Base-by-base conservation (phyloP, 2,797 vertebrate genomes). In the Diceros bicornis region DNA sequence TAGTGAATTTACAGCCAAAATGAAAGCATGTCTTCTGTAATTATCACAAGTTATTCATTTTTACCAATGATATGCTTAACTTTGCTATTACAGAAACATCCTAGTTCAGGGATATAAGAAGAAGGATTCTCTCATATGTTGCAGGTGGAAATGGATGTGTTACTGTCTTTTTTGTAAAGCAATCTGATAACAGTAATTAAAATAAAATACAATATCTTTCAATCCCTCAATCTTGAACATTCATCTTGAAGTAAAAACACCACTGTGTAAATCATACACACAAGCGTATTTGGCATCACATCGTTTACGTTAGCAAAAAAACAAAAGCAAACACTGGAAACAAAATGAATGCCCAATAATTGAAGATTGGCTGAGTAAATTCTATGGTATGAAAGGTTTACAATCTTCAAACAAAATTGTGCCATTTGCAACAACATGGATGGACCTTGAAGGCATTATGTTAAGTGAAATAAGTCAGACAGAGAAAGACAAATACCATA, bases 171-270 rank as follows among this genome's bases (percentile, higher is more conserved):
- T 92, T 41, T 34, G 68, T n/a, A 94, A 90, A 91, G 16, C 27
- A 96, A 37, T 91, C 34, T 89, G 57, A 91, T 41, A 90, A 91
- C 0, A 52, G 27, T 47, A 34, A 85, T 55, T 89, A 92, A 95
- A 92, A 88, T 87, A 64, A 83, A 92, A 66, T 71, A 44, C 8
- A 59, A 64, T 75, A 34, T 47, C 10, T 25, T 78, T 89, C 20
- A 77, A 27, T 72, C 14, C 21, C 61, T 85, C 10, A 72, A 79
- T 64, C 44, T n/a, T 79, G 34, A 75, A 83, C 25, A 95, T 82
- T 52, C 47, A 91, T 64, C 62, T 1, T 92, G 89, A 89, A 89
- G 86, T 82, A 93, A 94, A 96, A 82, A 92, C n/a, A 55, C 17
- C 13, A 82, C 10, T 44, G 41, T 50, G 7, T 69, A 57, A 85